Base-by-base conservation (phyloP, 2,888 invertebrate species). In the Cataglyphis albicans region DNA sequence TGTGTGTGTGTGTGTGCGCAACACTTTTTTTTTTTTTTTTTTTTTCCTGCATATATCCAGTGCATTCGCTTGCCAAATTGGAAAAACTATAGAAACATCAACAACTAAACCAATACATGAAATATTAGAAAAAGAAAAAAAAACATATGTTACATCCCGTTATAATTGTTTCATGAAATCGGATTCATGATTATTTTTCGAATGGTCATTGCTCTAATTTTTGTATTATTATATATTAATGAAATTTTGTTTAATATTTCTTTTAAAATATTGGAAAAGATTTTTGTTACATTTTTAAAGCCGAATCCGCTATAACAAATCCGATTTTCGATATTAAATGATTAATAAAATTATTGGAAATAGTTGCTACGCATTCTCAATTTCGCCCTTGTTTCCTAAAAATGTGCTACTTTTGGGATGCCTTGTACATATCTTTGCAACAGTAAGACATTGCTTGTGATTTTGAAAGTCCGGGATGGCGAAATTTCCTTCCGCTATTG, bases 401-500 rank as follows among this genome's bases (percentile, higher is more conserved):
- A 6, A 57, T 15, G 12, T 25, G 0, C 3, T 32, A 57, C 18
- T 38, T 21, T 70, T 21, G 6, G 25, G 25, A 25, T 7, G 9
- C 29, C 18, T 38, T 44, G 41, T 5, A 25, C 2, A 44, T 10
- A 41, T 25, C 44, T 74, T 70, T 64, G 29, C n/a, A 18, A 55
- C 41, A 67, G 15, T 18, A 12, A 70, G 29, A 21, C 21, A 15
- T 35, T 65, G 18, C n/a, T 61, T 67, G 67, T n/a, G 18, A 7
- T 9, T 65, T 38, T 4, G 52, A 67, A 65, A 55, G 18, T 67
- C 10, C n/a, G 38, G 10, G 35, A 73, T 25, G 57, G 41, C 15
- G n/a, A 32, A 48, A 74, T 41, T 52, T 59, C 63, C 81, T 65
- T 82, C 64, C n/a, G 38, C 55, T 83, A 83, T 81, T 80, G 78